A percentile compares a stretch with the other conserved stretches of the same genome.
Evolutionary conservation across 2,888 invertebrate species (phyloP).

Genomic region (Eurytoma californica): DNA sequence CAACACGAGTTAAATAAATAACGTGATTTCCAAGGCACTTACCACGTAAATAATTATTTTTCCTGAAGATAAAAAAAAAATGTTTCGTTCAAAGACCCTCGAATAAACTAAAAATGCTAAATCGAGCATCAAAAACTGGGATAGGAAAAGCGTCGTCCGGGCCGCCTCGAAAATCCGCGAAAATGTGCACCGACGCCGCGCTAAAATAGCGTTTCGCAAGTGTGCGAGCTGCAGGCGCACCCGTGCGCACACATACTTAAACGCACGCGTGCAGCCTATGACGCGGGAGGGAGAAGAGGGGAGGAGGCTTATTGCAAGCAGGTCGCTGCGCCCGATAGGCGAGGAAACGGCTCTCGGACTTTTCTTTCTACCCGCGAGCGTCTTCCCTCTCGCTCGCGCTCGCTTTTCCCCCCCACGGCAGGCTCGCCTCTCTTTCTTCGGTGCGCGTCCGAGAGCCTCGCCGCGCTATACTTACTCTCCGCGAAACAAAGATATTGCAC

Average conservation of each 20-base stretch:
- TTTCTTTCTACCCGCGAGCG: slow-evolving; percentile 30
- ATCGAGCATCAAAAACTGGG: too few relatives aligned
- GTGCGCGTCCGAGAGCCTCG: too few relatives aligned
- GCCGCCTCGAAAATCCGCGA: neutral
- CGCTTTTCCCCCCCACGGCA: neutral
- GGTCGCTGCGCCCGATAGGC: slow-evolving; percentile 47
- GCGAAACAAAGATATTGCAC: slow-evolving; percentile 31
- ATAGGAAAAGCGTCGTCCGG: too few relatives aligned
- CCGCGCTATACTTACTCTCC: too few relatives aligned
- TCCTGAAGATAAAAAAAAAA: too few relatives aligned
- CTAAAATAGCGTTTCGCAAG: slow-evolving; percentile 34
- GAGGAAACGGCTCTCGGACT: slow-evolving; percentile 36
- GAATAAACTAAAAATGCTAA: too few relatives aligned
- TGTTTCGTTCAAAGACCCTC: too few relatives aligned
- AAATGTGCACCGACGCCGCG: slow-evolving; percentile 14
- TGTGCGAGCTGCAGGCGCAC: neutral
- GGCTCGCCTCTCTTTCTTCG: too few relatives aligned
- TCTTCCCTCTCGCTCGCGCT: slow-evolving; percentile 9
- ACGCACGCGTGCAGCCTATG: neutral
- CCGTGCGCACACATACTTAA: neutral
- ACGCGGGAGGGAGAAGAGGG: neutral
- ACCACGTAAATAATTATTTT: too few relatives aligned
- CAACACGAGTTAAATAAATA: too few relatives aligned
- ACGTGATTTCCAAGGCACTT: too few relatives aligned
- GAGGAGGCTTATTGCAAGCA: slow-evolving; percentile 33